These are phyloP conservation scores for Hippolais icterina DNA, from an alignment of 2,113 vertebrate species.

Conservation along the genomic window DNA sequence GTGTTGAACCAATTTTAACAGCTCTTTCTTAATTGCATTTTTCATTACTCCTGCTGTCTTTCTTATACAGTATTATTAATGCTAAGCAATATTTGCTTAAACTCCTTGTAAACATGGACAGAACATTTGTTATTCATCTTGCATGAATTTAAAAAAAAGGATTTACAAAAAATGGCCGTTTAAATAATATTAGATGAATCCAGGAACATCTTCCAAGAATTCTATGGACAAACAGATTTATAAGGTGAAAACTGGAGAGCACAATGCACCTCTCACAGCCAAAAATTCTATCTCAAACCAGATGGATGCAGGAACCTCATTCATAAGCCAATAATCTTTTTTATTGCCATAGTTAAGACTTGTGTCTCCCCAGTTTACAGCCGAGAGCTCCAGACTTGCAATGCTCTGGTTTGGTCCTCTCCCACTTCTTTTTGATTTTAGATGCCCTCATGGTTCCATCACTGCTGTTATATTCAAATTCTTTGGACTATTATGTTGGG, in stretches of 20 bases:
- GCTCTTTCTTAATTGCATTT: not conserved
- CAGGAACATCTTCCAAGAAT: not conserved
- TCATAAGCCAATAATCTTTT: not conserved
- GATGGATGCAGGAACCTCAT: not conserved
- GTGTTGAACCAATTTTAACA: not conserved
- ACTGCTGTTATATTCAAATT: not conserved
- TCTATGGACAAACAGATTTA: constrained; percentile 23
- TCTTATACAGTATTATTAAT: not conserved
- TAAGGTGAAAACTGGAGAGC: constrained; percentile 1
- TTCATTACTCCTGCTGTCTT: not conserved
- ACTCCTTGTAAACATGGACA: not conserved
- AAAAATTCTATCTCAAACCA: constrained; percentile 11
- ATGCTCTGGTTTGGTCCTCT: not conserved
- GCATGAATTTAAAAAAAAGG: not conserved
- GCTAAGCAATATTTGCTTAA: not conserved
- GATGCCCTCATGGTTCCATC: not conserved
- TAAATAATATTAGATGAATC: not conserved
- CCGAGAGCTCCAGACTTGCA: not conserved
- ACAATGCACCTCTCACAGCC: not conserved
- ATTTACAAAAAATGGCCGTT: not conserved
- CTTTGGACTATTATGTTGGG: not conserved
- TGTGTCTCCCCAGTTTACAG: not conserved
- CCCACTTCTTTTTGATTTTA: not conserved
- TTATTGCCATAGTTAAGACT: not conserved
- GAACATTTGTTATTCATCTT: not conserved